These are phyloP conservation scores for Drosophila tsacasi DNA, from an alignment of 1,140 invertebrate species.

Conservation along the genomic window DNA sequence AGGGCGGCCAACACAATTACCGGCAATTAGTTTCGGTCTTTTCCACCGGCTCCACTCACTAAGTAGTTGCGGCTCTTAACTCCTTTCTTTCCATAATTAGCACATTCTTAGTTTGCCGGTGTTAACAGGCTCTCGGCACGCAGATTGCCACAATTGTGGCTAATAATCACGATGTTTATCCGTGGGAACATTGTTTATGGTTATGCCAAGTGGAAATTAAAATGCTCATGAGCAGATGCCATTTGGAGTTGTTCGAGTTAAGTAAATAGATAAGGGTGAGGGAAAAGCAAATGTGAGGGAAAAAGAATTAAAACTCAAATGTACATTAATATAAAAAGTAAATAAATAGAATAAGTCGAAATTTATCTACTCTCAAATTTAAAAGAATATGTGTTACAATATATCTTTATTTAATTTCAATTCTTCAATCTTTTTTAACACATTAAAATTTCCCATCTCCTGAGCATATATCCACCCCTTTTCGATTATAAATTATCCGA, in stretches of 20 bases:
- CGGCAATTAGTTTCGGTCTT: slow-evolving; percentile 63
- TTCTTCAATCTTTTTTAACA: neutral
- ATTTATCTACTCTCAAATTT: neutral
- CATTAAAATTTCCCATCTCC: neutral
- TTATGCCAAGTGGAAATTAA: slow-evolving; percentile 7
- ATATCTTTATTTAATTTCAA: neutral
- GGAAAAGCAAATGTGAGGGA: neutral
- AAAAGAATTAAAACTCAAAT: neutral
- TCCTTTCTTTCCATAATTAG: slow-evolving; percentile 59
- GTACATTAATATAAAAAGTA: neutral
- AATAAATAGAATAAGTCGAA: neutral
- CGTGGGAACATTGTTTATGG: slow-evolving; percentile 35
- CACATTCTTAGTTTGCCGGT: slow-evolving; percentile 65
- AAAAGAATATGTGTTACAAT: neutral
- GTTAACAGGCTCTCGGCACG: slow-evolving; percentile 58
- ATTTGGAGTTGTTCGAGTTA: slow-evolving; percentile 1
- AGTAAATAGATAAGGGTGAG: neutral
- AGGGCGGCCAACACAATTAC: slow-evolving; percentile 54
- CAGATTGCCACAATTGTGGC: slow-evolving; percentile 43
- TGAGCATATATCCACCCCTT: slow-evolving; percentile 2
- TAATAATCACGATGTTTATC: slow-evolving; percentile 40
- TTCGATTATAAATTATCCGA: slow-evolving; percentile 14
- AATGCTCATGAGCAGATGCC: slow-evolving; percentile 11
- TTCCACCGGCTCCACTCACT: slow-evolving; percentile 17
- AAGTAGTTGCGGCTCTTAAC: slow-evolving; percentile 42